Conservation (phyloP, 2,797 vertebrate species). For the Avahi laniger region DNA sequence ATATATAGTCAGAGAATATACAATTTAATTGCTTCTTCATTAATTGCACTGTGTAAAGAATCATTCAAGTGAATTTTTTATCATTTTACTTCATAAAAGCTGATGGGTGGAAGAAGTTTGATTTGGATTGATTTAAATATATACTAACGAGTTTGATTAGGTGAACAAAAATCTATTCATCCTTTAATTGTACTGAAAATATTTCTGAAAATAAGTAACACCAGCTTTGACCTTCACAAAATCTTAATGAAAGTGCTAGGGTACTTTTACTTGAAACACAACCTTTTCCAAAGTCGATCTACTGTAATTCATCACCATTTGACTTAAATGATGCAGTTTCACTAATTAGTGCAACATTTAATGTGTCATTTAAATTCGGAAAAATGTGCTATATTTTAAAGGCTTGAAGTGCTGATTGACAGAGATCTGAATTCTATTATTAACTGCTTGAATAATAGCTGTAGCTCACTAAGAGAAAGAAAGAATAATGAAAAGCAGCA, state of each 20-base stretch:
- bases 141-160: background rate
- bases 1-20: background rate
- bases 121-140: background rate
- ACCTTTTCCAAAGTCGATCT: slow-evolving; percentile 3
- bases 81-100: background rate
- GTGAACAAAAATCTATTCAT: background rate
- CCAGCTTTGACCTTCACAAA: background rate
- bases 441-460: background rate
- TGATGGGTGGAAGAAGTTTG: background rate
- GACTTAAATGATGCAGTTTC: background rate
- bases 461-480: background rate
- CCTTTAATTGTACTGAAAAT: background rate
- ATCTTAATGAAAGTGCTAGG: background rate
- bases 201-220: background rate
- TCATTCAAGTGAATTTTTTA: background rate
- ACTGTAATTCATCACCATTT: background rate
- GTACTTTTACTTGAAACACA: slow-evolving; percentile 41
- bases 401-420: background rate
- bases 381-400: slow-evolving; percentile 23
- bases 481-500: background rate
- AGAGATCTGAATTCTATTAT: slow-evolving; percentile 1
- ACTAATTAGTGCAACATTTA: slow-evolving; percentile 47
- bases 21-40: background rate
- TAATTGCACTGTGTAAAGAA: background rate
- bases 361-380: slow-evolving; percentile 21